These are phyloP conservation scores for Perithous albicinctus DNA, from an alignment of 2,888 invertebrate species.

Conservation along the genomic window DNA sequence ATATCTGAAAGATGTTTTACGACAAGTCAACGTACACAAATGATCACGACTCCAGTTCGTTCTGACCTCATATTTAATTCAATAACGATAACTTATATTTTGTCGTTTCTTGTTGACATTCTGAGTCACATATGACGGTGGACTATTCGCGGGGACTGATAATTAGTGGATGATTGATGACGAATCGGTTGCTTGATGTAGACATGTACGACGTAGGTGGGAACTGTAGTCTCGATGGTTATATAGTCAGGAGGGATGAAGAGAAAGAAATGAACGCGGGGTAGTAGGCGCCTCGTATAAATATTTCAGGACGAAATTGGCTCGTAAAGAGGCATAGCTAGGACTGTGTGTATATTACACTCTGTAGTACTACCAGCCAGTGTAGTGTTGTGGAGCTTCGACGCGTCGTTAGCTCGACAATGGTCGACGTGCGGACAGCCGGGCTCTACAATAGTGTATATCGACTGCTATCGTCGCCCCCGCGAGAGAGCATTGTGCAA, in stretches of 20 bases:
- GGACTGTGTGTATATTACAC: slow-evolving; percentile 45
- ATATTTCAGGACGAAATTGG: slow-evolving; percentile 77
- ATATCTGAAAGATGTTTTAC: neutral
- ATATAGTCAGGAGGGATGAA: slow-evolving; percentile 22
- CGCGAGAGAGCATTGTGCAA: slow-evolving; percentile 71
- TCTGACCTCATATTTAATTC: slow-evolving; percentile 50
- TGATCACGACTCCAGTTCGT: neutral
- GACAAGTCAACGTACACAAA: neutral
- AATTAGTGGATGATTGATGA: slow-evolving; percentile 61
- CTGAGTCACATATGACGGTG: slow-evolving; percentile 16
- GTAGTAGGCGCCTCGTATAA: slow-evolving; percentile 69
- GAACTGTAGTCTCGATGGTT: slow-evolving; percentile 7
- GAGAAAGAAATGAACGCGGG: slow-evolving; percentile 51
- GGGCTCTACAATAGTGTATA: slow-evolving; percentile 34
- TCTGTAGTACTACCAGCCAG: slow-evolving; percentile 23
- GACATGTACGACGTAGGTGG: neutral
- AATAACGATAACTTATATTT: slow-evolving; percentile 58
- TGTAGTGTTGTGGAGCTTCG: slow-evolving; percentile 69
- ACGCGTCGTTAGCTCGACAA: slow-evolving; percentile 75
- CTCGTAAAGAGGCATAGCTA: slow-evolving; percentile 74
- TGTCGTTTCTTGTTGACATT: slow-evolving; percentile 22
- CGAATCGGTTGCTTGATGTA: slow-evolving; percentile 15
- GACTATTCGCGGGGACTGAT: slow-evolving; percentile 30
- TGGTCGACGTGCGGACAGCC: slow-evolving; percentile 61
- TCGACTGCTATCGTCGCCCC: slow-evolving; percentile 51